Conservation (phyloP, 2,113 vertebrate species). For the Leptobrachium leishanense region DNA sequence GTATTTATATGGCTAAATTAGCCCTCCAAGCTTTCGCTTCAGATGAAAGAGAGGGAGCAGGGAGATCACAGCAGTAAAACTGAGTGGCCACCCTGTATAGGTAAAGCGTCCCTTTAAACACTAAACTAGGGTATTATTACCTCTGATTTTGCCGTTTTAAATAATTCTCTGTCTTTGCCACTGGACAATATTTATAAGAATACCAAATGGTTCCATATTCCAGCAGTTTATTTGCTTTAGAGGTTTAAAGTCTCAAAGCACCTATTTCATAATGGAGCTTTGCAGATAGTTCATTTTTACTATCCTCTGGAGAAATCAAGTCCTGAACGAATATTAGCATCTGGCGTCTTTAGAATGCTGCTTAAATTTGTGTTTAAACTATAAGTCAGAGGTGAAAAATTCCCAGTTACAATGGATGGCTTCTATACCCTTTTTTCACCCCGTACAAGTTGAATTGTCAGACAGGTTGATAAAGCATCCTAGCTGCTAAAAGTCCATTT, state of each 20-base stretch:
- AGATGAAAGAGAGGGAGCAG: too few relatives aligned
- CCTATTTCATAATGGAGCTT: not conserved
- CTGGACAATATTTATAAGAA: too few relatives aligned
- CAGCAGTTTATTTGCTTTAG: slow-evolving; percentile 22
- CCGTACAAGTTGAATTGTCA: slow-evolving; percentile 14
- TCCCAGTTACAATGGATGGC: slow-evolving; percentile 2
- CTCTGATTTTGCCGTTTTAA: too few relatives aligned
- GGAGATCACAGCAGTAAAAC: too few relatives aligned
- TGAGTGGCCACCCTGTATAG: too few relatives aligned
- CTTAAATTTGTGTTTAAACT: slow-evolving; percentile 21
- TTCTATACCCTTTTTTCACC: not conserved
- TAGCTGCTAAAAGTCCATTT: slow-evolving; percentile 26
- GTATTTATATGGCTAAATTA: too few relatives aligned
- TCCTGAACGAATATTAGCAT: slow-evolving; percentile 14
- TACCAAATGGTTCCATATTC: too few relatives aligned
- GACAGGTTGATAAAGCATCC: slow-evolving; percentile 27
- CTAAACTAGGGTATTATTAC: too few relatives aligned
- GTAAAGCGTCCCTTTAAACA: too few relatives aligned
- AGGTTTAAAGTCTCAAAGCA: not conserved
- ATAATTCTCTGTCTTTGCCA: too few relatives aligned
- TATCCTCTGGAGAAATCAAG: slow-evolving; percentile 14
- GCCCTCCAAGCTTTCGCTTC: too few relatives aligned
- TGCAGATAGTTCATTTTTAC: slow-evolving; percentile 33
- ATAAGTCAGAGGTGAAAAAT: slow-evolving; percentile 18
- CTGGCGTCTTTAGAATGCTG: slow-evolving; percentile 5